Percentiles rank a stretch among this genome's conserved stretches.
Evolutionary conservation across 1,140 invertebrate genomes (phyloP).

Genomic region (Drosophila lacteicornis): DNA sequence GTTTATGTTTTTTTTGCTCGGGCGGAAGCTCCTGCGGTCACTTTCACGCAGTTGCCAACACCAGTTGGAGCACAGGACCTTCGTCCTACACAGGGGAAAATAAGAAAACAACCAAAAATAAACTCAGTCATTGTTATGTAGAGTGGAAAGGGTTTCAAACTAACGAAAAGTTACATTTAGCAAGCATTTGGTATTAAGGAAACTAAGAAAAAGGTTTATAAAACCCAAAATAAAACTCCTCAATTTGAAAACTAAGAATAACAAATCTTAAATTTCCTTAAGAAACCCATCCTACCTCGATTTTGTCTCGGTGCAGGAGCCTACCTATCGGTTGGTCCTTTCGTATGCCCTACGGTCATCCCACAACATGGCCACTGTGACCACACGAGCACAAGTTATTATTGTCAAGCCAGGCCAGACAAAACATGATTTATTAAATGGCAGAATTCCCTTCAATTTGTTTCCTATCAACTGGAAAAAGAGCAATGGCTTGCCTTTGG

Average conservation of each 20-base stretch:
- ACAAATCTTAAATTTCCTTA: too few species aligned
- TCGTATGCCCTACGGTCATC: slow-evolving; percentile 45
- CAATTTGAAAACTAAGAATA: too few species aligned
- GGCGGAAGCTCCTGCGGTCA: slow-evolving; percentile 78
- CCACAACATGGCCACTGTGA: slow-evolving; percentile 65
- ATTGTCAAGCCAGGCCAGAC: slow-evolving; percentile 81
- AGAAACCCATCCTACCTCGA: not conserved
- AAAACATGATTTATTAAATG: slow-evolving; percentile 83
- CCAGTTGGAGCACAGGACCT: slow-evolving; percentile 24
- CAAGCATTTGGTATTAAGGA: not conserved
- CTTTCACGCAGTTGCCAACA: slow-evolving; percentile 77
- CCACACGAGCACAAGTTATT: slow-evolving; percentile 79
- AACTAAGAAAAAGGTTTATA: too few species aligned
- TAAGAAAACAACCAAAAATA: not conserved
- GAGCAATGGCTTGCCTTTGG: slow-evolving; percentile 55
- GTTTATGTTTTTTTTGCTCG: slow-evolving; percentile 66
- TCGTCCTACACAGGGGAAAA: not conserved
- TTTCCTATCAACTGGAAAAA: slow-evolving; percentile 83
- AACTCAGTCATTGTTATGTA: not conserved
- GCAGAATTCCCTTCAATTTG: slow-evolving; percentile 82
- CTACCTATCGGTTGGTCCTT: slow-evolving; percentile 57
- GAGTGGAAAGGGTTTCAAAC: not conserved
- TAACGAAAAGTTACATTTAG: not conserved
- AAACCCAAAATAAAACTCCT: too few species aligned
- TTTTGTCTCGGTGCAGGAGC: slow-evolving; percentile 18